These are phyloP conservation scores for Ptilonorhynchus violaceus DNA, from an alignment of 2,113 vertebrate genomes.

Conservation along the genomic window DNA sequence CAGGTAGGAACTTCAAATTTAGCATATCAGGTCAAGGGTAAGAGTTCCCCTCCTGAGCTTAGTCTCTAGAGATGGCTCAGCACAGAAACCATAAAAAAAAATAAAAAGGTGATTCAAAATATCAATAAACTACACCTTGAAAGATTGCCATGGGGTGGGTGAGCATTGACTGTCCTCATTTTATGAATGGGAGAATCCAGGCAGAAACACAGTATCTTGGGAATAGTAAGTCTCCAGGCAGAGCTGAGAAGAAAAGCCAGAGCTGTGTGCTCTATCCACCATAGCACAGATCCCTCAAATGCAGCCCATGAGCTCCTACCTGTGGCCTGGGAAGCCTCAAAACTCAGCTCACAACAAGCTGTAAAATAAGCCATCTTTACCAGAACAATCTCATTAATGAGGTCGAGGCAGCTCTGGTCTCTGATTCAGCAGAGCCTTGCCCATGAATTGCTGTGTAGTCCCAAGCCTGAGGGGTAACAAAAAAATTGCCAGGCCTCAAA, in stretches of 20 bases:
- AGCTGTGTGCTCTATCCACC: background rate
- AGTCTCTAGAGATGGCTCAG: background rate
- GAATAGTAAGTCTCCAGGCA: background rate
- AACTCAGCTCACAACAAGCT: background rate
- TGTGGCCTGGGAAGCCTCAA: background rate
- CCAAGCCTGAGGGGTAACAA: background rate
- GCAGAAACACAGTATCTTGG: background rate
- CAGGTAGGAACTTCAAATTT: background rate
- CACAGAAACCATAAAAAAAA: background rate
- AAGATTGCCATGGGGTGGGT: background rate
- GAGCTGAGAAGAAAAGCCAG: background rate
- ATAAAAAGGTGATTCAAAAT: background rate
- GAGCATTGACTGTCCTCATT: background rate
- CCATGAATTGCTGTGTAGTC: background rate
- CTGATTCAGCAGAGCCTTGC: background rate
- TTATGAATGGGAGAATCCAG: background rate
- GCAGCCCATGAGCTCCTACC: slow-evolving; percentile 11
- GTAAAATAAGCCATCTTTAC: background rate
- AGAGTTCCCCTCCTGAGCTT: background rate
- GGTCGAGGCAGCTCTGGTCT: accelerated
- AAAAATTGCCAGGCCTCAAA: background rate
- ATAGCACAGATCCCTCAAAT: background rate
- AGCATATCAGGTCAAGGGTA: background rate
- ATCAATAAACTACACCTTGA: background rate
- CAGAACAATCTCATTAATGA: accelerated